Base-by-base conservation (phyloP, 1,140 invertebrate species). In the Diachasma alloeum region DNA sequence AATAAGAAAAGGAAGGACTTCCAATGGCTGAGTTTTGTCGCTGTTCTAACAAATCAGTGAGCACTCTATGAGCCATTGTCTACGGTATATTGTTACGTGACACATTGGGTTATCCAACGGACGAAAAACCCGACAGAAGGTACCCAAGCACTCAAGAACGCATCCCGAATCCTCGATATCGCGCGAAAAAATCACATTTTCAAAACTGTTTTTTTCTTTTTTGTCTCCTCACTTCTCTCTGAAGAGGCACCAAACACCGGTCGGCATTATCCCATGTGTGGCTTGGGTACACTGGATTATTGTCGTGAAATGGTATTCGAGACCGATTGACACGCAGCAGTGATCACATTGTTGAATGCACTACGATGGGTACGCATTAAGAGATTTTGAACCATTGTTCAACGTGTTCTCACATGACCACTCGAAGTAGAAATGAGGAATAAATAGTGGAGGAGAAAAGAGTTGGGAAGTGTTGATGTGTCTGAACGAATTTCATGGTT, bases 221-320 rank as follows among this genome's bases (percentile, higher is more conserved):
- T 46, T 56, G 36, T 19, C 22, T 31, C 66, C 53, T 74, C 70
- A 72, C 66, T 73, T 68, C 8, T 69, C 69, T 42, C 74, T 63
- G 75, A 72, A 81, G 77, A 77, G 48, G 82, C 82, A 78, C 80
- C 73, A 82, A 81, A 82, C 80, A 80, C 78, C 82, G 83, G 78
- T 83, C 78, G 77, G 48, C 80, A 82, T 84, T 84, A 67, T 79
- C 53, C 53, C 46, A 80, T 70, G 80, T 79, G 81, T 78, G 75
- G 75, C 81, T 84, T 82, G 84, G 84, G 84, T 83, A 79, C 80
- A 83, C 79, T 76, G 81, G 83, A 86, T 86, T 86, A 85, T 78
- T 80, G 84, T 79, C 84, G 70, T 81, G 82, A 84, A 86, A 85
- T 84, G 84, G 84, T 84, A 85, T 85, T 81, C 81, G 79, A 79